A percentile compares a stretch with the other conserved stretches of the same genome.
These are phyloP conservation scores for Monopis laevigella DNA, from an alignment of 2,888 invertebrate species.

Conservation along the genomic window DNA sequence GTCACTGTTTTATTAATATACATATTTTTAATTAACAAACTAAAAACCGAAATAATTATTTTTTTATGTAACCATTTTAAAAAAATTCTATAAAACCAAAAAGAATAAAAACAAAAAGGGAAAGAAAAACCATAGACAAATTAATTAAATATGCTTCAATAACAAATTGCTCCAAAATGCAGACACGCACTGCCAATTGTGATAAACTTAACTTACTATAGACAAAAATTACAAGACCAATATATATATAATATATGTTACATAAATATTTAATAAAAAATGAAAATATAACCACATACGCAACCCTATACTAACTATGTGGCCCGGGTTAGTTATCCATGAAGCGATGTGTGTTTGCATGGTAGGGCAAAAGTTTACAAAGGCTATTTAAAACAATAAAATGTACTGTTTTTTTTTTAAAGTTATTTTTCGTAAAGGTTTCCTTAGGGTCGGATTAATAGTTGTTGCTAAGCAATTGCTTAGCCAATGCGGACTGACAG, in stretches of 20 bases:
- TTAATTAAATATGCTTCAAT: conserved; percentile 62
- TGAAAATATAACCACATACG: conserved; percentile 61
- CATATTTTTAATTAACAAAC: not conserved
- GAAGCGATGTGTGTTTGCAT: conserved; percentile 70
- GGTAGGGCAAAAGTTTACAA: conserved; percentile 66
- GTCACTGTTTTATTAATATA: not conserved
- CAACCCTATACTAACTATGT: conserved; percentile 38
- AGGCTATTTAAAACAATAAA: conserved; percentile 26
- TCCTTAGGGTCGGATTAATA: no score
- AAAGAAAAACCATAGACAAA: conserved; percentile 22
- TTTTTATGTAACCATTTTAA: no score
- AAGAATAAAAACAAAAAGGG: not conserved
- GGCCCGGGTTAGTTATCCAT: conserved; percentile 64
- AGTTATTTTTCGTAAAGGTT: no score
- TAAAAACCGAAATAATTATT: no score
- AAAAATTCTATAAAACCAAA: not conserved
- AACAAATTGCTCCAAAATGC: conserved; percentile 65
- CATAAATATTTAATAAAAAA: conserved; percentile 46
- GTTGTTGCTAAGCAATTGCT: no score
- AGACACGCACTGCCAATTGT: conserved; percentile 65
- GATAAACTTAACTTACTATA: not conserved
- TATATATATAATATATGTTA: conserved; percentile 47
- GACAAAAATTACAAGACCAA: conserved; percentile 29
- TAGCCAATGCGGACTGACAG: no score
- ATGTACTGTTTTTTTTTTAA: conserved; percentile 5